Percentiles rank a stretch among this genome's conserved stretches.
Evolutionary conservation across 2,113 vertebrate species (phyloP).

Genomic region (Morone chrysops): DNA sequence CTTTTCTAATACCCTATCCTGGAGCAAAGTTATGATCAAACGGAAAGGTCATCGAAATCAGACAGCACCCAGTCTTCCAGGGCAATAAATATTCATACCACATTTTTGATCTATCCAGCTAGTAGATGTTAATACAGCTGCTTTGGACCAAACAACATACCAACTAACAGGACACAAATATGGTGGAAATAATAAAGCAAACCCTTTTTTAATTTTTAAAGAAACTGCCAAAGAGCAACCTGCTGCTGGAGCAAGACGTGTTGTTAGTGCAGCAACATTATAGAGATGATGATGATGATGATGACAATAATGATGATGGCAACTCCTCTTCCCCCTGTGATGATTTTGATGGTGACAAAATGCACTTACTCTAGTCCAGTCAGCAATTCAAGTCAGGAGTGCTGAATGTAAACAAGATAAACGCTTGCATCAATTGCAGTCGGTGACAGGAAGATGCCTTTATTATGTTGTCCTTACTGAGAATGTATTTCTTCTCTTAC

Average conservation of each 20-base stretch:
- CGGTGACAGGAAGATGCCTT: background rate
- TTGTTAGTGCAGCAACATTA: background rate
- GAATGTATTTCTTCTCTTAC: background rate
- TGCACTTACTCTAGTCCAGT: background rate
- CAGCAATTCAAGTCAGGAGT: constrained; percentile 21
- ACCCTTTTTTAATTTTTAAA: background rate
- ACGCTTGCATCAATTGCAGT: background rate
- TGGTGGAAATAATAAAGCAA: background rate
- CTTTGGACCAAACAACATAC: background rate
- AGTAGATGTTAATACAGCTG: constrained; percentile 5
- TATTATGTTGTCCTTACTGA: constrained; percentile 15
- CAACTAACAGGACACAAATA: background rate
- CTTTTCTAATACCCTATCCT: background rate
- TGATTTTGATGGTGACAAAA: constrained; percentile 11
- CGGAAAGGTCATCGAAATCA: background rate
- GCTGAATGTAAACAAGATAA: constrained; percentile 9
- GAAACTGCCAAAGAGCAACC: constrained; percentile 10
- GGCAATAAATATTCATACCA: constrained; percentile 5
- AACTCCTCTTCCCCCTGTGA: background rate
- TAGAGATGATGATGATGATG: constrained; percentile 5
- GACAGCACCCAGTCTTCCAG: background rate
- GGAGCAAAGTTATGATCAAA: background rate
- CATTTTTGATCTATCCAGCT: background rate
- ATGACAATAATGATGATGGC: background rate
- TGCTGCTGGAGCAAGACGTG: background rate